phyloP scores from a whole-genome alignment of 2,888 invertebrate species.

The Suillia variegata region DNA sequence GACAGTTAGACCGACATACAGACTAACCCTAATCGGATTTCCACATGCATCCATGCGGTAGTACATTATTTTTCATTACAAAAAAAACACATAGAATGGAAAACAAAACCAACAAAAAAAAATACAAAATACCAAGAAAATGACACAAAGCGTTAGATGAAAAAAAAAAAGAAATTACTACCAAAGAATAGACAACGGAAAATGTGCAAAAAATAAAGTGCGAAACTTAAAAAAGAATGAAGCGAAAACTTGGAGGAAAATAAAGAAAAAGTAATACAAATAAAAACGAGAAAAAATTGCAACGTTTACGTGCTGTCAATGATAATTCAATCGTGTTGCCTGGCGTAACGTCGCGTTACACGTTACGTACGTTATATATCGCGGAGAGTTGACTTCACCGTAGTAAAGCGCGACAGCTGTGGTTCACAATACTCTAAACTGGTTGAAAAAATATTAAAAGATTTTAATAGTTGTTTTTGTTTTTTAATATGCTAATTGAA shows the following conservation, averaged over 20 bases:
- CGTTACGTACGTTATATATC: too few relatives aligned
- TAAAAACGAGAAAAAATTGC: constrained; percentile 4
- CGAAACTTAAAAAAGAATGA: neutral
- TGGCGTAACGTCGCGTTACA: too few relatives aligned
- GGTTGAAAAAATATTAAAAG: too few relatives aligned
- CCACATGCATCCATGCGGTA: constrained; percentile 6
- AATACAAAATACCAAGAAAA: too few relatives aligned
- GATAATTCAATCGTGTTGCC: constrained; percentile 10
- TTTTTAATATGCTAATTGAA: too few relatives aligned
- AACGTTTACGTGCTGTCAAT: constrained; percentile 23
- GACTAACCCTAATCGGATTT: constrained; percentile 12
- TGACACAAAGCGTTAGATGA: too few relatives aligned
- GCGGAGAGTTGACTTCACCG: too few relatives aligned
- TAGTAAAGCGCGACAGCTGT: too few relatives aligned
- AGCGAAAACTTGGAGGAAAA: neutral
- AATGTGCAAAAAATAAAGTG: neutral
- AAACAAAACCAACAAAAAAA: neutral
- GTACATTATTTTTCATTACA: too few relatives aligned
- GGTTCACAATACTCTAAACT: too few relatives aligned
- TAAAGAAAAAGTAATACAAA: neutral
- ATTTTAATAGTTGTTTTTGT: too few relatives aligned
- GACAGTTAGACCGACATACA: too few relatives aligned
- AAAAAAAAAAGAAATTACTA: neutral
- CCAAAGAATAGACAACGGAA: neutral
- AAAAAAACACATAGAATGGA: neutral